Evolutionary conservation across 2,888 invertebrate genomes (phyloP).

Genomic region (Dromius quadrimaculatus): DNA sequence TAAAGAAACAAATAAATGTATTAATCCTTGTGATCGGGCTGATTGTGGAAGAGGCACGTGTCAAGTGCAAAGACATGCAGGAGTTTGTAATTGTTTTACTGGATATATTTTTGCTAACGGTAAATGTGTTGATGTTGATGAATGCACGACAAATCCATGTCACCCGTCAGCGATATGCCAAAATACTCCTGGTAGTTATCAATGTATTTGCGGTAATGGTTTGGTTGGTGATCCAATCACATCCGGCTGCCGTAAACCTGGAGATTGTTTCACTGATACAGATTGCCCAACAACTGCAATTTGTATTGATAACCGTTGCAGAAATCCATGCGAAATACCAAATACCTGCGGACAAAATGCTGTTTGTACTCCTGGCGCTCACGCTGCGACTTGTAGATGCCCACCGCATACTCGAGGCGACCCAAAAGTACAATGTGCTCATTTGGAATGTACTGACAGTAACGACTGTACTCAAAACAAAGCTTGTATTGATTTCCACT

Average conservation of each 20-base stretch:
- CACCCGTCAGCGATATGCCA: constrained; percentile 82
- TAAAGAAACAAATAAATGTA: constrained; percentile 80
- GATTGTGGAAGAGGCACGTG: constrained; percentile 87
- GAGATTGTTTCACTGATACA: constrained; percentile 82
- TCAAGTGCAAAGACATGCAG: constrained; percentile 77
- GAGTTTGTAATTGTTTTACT: constrained; percentile 79
- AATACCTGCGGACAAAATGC: constrained; percentile 82
- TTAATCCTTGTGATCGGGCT: constrained; percentile 83
- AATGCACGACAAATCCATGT: constrained; percentile 83
- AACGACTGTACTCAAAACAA: constrained; percentile 79
- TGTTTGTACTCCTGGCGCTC: constrained; percentile 77
- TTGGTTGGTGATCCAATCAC: constrained; percentile 82
- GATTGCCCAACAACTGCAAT: constrained; percentile 85
- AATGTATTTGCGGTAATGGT: constrained; percentile 82
- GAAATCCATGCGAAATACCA: constrained; percentile 79
- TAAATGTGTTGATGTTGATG: constrained; percentile 83
- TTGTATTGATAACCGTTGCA: constrained; percentile 81
- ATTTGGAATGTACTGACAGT: constrained; percentile 83
- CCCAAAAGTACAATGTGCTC: constrained; percentile 77
- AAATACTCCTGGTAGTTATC: constrained; percentile 83
- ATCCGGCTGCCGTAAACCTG: constrained; percentile 83
- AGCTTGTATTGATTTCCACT: constrained; percentile 83
- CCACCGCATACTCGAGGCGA: constrained; percentile 82
- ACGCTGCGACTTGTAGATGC: constrained; percentile 81
- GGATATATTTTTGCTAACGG: constrained; percentile 79